Evolutionary conservation across 2,113 vertebrate species (phyloP).

Genomic region (Tachuris rubrigastra): DNA sequence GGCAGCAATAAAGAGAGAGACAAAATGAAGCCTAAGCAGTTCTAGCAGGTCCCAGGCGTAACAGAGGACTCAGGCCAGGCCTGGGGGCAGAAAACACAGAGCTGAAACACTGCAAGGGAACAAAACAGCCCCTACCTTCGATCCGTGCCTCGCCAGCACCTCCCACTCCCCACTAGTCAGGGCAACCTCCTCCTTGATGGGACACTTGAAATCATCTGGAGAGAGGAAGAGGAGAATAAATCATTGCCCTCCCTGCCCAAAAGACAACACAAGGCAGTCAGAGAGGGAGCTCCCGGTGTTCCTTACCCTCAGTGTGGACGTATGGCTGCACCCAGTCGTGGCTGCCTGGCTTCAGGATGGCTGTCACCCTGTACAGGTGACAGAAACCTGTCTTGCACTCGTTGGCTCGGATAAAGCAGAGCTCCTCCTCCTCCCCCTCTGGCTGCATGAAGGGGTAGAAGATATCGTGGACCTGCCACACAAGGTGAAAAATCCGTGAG

Average conservation of each 20-base stretch:
- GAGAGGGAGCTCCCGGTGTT: neutral
- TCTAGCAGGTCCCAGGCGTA: neutral
- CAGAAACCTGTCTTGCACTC: conserved; percentile 94
- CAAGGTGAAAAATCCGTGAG: neutral
- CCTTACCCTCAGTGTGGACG: conserved; percentile 81
- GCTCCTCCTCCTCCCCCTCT: conserved; percentile 84
- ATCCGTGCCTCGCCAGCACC: conserved; percentile 90
- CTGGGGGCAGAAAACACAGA: neutral
- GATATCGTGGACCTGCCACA: conserved; percentile 90
- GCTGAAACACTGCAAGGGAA: neutral
- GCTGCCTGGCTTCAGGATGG: conserved; percentile 77
- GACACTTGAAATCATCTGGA: conserved; percentile 91
- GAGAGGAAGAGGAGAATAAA: neutral
- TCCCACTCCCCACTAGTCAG: conserved; percentile 95
- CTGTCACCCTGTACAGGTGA: conserved; percentile 90
- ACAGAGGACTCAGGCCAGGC: neutral
- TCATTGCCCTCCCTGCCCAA: neutral
- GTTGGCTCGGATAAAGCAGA: conserved; percentile 90
- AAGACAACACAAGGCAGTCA: neutral
- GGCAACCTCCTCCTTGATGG: conserved; percentile 87
- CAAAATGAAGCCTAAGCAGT: conserved; percentile 50
- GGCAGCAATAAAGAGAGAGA: conserved; percentile 51
- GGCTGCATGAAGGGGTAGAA: conserved; percentile 93
- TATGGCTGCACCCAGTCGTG: conserved; percentile 83
- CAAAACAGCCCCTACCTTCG: conserved; percentile 80